Percentiles rank a stretch among this genome's conserved stretches.
Evolutionary conservation across 2,113 vertebrate genomes (phyloP).

Genomic region (Pseudorhombus dupliciocellatus): DNA sequence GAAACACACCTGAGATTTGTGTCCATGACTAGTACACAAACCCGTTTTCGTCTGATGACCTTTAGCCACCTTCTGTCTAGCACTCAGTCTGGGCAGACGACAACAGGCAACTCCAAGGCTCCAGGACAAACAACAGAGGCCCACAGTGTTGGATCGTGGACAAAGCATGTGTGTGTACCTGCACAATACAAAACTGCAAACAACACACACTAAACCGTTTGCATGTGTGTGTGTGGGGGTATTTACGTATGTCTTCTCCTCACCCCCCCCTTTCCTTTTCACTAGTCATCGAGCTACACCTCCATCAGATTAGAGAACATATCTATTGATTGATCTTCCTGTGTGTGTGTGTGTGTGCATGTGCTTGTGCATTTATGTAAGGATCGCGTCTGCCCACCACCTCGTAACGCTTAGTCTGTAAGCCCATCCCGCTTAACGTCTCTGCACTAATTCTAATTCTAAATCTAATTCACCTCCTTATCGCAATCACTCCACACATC

Average conservation of each 20-base stretch:
- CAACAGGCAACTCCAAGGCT: conserved; percentile 46
- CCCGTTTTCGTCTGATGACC: conserved; percentile 18
- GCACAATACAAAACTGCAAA: not conserved
- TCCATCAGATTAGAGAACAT: conserved; percentile 19
- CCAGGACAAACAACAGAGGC: conserved; percentile 65
- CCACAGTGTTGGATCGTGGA: conserved; percentile 49
- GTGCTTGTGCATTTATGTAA: conserved; percentile 41
- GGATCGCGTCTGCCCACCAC: conserved; percentile 35
- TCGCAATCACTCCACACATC: conserved; percentile 69
- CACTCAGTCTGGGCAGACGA: conserved; percentile 38
- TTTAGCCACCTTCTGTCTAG: conserved; percentile 22
- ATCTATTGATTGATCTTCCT: conserved; percentile 31
- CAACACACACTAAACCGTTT: conserved; percentile 25
- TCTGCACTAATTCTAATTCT: conserved; percentile 70
- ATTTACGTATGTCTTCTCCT: conserved; percentile 1
- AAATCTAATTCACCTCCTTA: conserved; percentile 75
- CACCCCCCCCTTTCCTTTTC: not conserved
- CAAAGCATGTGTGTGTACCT: conserved; percentile 1
- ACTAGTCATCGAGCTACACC: not conserved
- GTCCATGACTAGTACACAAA: conserved; percentile 9
- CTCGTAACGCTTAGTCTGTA: conserved; percentile 59
- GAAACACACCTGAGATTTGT: not conserved
- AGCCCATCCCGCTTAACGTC: conserved; percentile 71
- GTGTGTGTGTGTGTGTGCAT: not conserved
- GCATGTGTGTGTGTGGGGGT: conserved; percentile 2